phyloP scores from a whole-genome alignment of 1,140 invertebrate genomes.

The Drosophila pandora region DNA sequence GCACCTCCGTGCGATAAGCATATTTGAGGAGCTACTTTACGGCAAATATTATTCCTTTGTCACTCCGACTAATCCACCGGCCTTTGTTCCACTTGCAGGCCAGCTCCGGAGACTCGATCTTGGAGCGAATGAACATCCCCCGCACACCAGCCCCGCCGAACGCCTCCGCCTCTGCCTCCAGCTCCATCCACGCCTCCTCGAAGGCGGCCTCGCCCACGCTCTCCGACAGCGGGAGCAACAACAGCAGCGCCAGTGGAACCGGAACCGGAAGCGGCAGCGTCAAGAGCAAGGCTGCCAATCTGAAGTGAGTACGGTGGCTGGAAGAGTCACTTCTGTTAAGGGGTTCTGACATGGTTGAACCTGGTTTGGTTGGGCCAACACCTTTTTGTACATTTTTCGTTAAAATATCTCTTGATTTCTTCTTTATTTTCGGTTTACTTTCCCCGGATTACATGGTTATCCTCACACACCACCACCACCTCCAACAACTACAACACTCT shows the following conservation, averaged over 20 bases:
- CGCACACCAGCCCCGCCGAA: constrained; percentile 42
- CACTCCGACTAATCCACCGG: constrained; percentile 9
- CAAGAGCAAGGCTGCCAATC: constrained; percentile 79
- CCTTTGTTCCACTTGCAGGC: constrained; percentile 5
- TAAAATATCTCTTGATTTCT: constrained; percentile 42
- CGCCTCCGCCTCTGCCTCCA: constrained; percentile 3
- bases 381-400: constrained; percentile 15
- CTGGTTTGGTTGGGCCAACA: background rate
- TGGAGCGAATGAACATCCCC: constrained; percentile 76
- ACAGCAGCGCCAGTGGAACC: constrained; percentile 31
- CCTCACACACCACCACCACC: constrained; percentile 23
- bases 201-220: constrained; percentile 76
- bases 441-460: constrained; percentile 62
- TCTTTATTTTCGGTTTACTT: constrained; percentile 69
- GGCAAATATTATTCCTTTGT: constrained; percentile 14
- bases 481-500: constrained; percentile 17
- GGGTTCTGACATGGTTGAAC: background rate
- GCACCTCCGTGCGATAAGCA: background rate
- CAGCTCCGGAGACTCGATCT: constrained; percentile 68
- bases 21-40: constrained; percentile 17
- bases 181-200: background rate
- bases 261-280: constrained; percentile 57
- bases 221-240: constrained; percentile 74
- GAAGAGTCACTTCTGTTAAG: background rate
- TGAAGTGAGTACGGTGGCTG: constrained; percentile 66